phyloP scores from a whole-genome alignment of 2,797 vertebrate genomes.

The Mareca penelope region DNA sequence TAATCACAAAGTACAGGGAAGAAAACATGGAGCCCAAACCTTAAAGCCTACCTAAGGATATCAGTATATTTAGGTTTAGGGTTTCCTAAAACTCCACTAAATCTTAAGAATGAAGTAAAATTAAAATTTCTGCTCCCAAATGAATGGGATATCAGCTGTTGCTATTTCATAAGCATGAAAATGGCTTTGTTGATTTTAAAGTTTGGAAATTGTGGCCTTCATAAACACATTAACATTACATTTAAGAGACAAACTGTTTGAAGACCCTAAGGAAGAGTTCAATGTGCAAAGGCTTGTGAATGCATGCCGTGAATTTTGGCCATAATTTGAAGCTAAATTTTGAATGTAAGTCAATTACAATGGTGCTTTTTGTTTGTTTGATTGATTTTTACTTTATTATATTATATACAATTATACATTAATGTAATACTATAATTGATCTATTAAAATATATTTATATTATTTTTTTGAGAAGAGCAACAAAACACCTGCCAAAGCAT shows the following conservation, averaged over 20 bases:
- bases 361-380: background rate
- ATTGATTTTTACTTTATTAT: no score
- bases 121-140: background rate
- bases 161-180: background rate
- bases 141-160: background rate
- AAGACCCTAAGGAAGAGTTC: background rate
- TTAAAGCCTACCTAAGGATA: background rate
- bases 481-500: background rate
- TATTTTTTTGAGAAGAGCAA: background rate
- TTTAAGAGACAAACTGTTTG: background rate
- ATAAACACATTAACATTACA: background rate
- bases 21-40: background rate
- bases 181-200: background rate
- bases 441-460: no score
- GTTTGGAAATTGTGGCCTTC: background rate
- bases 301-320: background rate
- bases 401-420: no score
- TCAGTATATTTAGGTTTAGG: background rate
- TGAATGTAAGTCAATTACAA: background rate
- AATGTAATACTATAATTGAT: no score
- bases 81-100: background rate
- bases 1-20: background rate
- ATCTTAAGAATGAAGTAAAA: background rate
- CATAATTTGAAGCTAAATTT: background rate
- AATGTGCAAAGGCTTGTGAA: background rate